Base-by-base conservation (phyloP, 1,140 invertebrate species). In the Manduca sexta region DNA sequence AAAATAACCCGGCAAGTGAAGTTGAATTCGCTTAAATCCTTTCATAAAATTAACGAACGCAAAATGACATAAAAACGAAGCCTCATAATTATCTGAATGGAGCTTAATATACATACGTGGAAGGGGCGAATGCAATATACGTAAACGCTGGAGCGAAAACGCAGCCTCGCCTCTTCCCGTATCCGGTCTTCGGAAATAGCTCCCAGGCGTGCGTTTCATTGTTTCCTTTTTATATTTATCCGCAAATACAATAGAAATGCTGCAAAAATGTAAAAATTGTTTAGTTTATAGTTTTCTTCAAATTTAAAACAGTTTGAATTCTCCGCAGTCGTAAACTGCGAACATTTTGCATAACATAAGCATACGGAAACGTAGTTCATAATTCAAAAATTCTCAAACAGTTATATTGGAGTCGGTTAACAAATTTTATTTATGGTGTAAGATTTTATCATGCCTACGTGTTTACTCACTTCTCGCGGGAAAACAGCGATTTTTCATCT, bases 171-270 rank as follows among this genome's bases (percentile, higher is more conserved):
- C 41, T 18, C 18, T 13, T 35, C 41, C 26, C 34, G 44, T 52
- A 47, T 53, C 45, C 45, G 51, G 51, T 48, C 45, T 53, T 53
- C 51, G 51, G 45, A 53, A 53, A 53, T 44, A 53, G 41, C 51
- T 53, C 51, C 45, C 51, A 53, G 46, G 51, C 45, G 45, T 53
- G 45, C 45, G 51, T 53, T 53, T 53, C 51, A 48, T 53, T 53
- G 48, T 53, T 48, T 44, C 51, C 51, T 48, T 53, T 53, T 48
- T 53, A 42, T 48, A 53, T 48, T 48, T 53, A 48, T 44, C 39
- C 40, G 39, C 39, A 42, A 39, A 37, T 43, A 42, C 41, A 47
- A 47, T 26, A 26, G 21, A 26, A 26, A 26, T 26, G 21, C 21
- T 26, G 4, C 4, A 26, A 8, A 26, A 26, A 26, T 26, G 21